Evolutionary conservation across 2,888 invertebrate genomes (phyloP), one percentile per base, ranked within the genome.

Genomic region (Morpho deidamia): DNA sequence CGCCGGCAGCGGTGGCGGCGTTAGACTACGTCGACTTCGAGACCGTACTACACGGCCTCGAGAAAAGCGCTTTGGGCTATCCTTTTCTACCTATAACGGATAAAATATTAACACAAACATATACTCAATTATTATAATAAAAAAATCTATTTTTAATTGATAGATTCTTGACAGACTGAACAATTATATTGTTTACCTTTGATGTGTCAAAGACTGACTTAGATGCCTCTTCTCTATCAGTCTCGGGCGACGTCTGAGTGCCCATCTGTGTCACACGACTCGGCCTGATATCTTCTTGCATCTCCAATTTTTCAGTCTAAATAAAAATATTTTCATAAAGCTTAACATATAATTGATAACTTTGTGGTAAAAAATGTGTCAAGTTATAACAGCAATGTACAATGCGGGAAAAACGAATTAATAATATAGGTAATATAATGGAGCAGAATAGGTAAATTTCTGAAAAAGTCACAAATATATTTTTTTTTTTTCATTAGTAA

Each of bases 171-270:
- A 2, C 14, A 14, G 14, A 4, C 14, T 14, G 4, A 38, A 7
- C 38, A 38, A 5, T 1, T 1, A 38, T 10, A 38, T 11, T 38
- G 38, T 38, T 33, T 44, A 53, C 59, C 56, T 57, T 54, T 9
- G 54, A n/a, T 12, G 44, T 10, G 37, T 59, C 56, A 33, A 45
- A 56, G n/a, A 48, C 45, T 23, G 57, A 11, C n/a, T 55, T 52
- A 42, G 49, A 34, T 37, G 45, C 45, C 23, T 59, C 56, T 2
- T 55, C 53, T 14, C 51, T 72, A 35, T 62, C 63, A 38, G 65
- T 63, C 12, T 93, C 93, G 0, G 94, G 94, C 33, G 94, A 94
- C 0, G 94, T 94, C 78, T 94, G 94, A 1, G 94, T 94, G 41
- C 93, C 92, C 8, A 93, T 91, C 72, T 93, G 93, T 1, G 92